Base-by-base conservation (phyloP, 2,797 vertebrate genomes). In the Harpagifer antarcticus region DNA sequence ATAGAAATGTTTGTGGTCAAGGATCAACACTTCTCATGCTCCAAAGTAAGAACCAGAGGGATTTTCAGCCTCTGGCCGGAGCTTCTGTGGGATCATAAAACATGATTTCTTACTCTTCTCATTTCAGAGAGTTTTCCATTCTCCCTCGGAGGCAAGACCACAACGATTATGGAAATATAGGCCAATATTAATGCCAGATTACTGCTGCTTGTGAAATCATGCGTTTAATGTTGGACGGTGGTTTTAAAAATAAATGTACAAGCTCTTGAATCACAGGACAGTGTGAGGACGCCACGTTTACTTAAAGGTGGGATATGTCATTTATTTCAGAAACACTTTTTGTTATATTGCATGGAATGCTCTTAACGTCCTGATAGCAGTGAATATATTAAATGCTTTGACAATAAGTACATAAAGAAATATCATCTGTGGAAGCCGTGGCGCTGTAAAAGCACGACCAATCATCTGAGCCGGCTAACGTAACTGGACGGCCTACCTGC, bases 191-290 rank as follows among this genome's bases (percentile, higher is more conserved):
- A 54, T 12, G 40, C 16, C 33, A 48, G 14, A 61, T 37, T 15
- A 23, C 45, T 31, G 56, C 44, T 33, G 59, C 20, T 65, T 55
- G 54, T 64, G 37, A 76, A 79, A 50, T 33, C 17, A 72, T 55
- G 48, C 45, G n/a, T 65, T 72, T 40, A 44, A 55, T 68, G 54
- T 75, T 42, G n/a, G n/a, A n/a, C n/a, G n/a, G n/a, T n/a, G n/a
- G 62, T 57, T 43, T 27, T 71, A 20, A 48, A 5, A 23, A 60
- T 31, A 37, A 10, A 5, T 15, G 20, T 55, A 45, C 16, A n/a
- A 11, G 16, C 20, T 56, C 20, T 27, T 19, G 44, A 72, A n/a
- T 52, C 19, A 31, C 13, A 53, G 17, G 42, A 45, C 23, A 40
- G n/a, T n/a, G 42, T 1, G 59, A 56, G 55, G 40, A 12, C 33